Evolutionary conservation across 2,888 invertebrate genomes (phyloP), one percentile per base, ranked within the genome.

Genomic region (Sminthurinus aureus): DNA sequence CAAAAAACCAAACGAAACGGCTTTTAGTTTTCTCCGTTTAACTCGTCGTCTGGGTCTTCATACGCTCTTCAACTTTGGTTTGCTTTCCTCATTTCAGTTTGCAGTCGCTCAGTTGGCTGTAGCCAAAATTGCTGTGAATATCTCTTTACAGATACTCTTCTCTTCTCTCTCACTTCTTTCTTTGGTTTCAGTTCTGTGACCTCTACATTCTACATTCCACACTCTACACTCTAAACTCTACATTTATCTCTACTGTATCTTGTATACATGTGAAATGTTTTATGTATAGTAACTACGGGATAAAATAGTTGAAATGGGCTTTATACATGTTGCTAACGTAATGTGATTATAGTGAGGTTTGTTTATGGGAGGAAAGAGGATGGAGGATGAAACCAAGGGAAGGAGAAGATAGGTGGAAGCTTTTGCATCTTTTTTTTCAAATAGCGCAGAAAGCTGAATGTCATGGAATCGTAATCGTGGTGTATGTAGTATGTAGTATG

Each of bases 21-120:
- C 52, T 84, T 18, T 78, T 66, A 22, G 69, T n/a, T 79, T 22
- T 73, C 64, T 74, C 69, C 66, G 58, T 20, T 69, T 58, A n/a
- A n/a, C 82, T 71, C 71, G n/a, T 79, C 51, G 26, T 83, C 64
- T 69, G 0, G 24, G n/a, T 79, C 13, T 26, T 79, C 50, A 64
- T 20, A 64, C 58, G 20, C 22, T 22, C 66, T 38, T 13, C 66
- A 50, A 20, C 52, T 75, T 51, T 51, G 20, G 12, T 50, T 50
- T 75, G n/a, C 22, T 13, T 74, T 12, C 26, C 74, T 51, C 75
- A 24, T 24, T 50, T n/a, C 18, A 58, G 58, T 58, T 58, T 58
- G 15, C 58, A 58, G 58, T 58, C 18, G 58, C 58, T 38, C n/a
- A n/a, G n/a, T n/a, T 38, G 38, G 6, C 38, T 58, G 58, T 58